Evolutionary conservation across 2,888 invertebrate genomes (phyloP), one percentile per base, ranked within the genome.

Genomic region (Drosophila basisetae): DNA sequence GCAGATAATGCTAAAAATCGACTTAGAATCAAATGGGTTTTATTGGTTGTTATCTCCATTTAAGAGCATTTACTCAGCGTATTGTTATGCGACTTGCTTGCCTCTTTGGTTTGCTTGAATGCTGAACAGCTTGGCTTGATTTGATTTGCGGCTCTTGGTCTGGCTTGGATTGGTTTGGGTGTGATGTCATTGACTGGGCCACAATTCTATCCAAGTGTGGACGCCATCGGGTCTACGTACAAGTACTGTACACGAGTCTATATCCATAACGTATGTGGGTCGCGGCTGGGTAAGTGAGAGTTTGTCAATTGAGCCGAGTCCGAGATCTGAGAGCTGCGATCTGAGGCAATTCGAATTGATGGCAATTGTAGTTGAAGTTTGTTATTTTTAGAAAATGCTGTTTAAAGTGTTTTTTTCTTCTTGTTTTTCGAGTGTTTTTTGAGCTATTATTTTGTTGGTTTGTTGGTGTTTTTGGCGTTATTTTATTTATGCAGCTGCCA

Each of bases 401-500:
- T 55, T 60, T 70, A 35, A 68, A 83, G 77, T 78, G 81, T 72
- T 61, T 68, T 55, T 56, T 22, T 28, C n/a, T 41, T 18, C 22
- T 33, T 18, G 16, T 54, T 41, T 52, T 70, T 53, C 31, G 58
- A 84, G 89, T 70, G 80, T 62, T 54, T 68, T 62, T 43, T 49
- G 25, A 64, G 73, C 73, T 59, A 54, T 63, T 76, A 62, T 67
- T 76, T 43, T 63, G 50, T 30, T 58, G 60, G 70, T 71, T 49
- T 49, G 7, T 50, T 28, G 30, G 30, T 33, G 9, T 68, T 60
- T 59, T 60, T 41, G 35, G 33, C 52, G 65, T 52, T 55, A 31
- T 37, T 68, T 78, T 80, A 77, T 88, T 84, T 84, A 73, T 87
- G 85, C 84, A 84, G 88, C 88, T 84, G 84, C 66, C 73, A 59